Conservation (phyloP, 2,113 vertebrate species). For the Phrynosoma blainvillii region DNA sequence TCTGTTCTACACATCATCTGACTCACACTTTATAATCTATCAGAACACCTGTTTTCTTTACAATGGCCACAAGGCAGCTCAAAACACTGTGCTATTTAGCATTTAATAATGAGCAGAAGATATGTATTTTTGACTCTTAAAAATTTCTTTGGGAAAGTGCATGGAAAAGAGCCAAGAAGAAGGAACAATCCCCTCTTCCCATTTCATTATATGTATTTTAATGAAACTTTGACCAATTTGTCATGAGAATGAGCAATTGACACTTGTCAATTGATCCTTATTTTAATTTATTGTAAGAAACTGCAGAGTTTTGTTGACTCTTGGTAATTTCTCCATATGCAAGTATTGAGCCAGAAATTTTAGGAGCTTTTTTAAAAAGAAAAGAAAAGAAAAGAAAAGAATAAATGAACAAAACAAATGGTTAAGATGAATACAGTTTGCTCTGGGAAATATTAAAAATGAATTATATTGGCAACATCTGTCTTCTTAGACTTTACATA, state of each 20-base stretch:
- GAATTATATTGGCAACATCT: slow-evolving; percentile 73
- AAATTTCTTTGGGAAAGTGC: slow-evolving; percentile 81
- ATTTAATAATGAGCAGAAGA: slow-evolving; percentile 88
- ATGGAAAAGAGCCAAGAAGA: slow-evolving; percentile 74
- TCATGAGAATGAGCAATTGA: slow-evolving; percentile 52
- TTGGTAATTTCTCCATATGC: slow-evolving; percentile 43
- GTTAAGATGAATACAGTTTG: slow-evolving; percentile 61
- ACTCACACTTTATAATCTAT: slow-evolving; percentile 89
- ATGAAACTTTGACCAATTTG: slow-evolving; percentile 61
- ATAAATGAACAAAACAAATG: slow-evolving; percentile 65
- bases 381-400: slow-evolving; percentile 8
- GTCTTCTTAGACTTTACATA: slow-evolving; percentile 69
- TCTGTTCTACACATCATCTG: slow-evolving; percentile 83
- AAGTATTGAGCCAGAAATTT: slow-evolving; percentile 50
- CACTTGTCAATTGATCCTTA: slow-evolving; percentile 44
- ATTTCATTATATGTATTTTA: slow-evolving; percentile 71
- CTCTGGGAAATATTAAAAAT: slow-evolving; percentile 55
- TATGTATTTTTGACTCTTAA: slow-evolving; percentile 88
- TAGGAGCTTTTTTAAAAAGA: slow-evolving; percentile 40
- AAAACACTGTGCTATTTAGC: slow-evolving; percentile 88
- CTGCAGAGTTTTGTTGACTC: slow-evolving; percentile 43
- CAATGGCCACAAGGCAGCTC: slow-evolving; percentile 88
- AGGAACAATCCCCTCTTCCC: slow-evolving; percentile 69
- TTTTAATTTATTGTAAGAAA: slow-evolving; percentile 37
- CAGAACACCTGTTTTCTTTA: slow-evolving; percentile 90